Base-by-base conservation (phyloP, 2,888 invertebrate species). In the Tiphia femorata region DNA sequence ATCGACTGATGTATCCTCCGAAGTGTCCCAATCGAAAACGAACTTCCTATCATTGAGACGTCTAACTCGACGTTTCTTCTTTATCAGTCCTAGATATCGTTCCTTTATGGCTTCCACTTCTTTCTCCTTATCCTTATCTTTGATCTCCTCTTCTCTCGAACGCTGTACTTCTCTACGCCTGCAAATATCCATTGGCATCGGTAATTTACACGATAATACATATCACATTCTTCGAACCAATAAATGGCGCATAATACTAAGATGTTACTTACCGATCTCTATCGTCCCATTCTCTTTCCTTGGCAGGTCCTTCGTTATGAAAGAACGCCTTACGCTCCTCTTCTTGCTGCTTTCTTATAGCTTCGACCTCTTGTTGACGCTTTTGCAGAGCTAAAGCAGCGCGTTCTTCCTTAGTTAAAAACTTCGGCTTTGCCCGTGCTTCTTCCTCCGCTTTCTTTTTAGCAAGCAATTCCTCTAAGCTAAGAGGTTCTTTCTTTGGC, bases 1-100 rank as follows among this genome's bases (percentile, higher is more conserved):
- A 86, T 99, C 99, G 61, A 93, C 92, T 2, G 97, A 96, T 0
- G 99, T 99, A 78, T 99, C 99, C 84, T 99, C 99, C 0, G 95
- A 93, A 0, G 97, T 97, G 85, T 99, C 99, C 99, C 99, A 99
- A 84, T 99, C 99, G 84, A 99, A 99, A 0, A 99, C 98, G 86
- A 99, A 99, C 85, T 99, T 99, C 12, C 98, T 88, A 81, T 99
- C 99, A 85, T 99, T 99, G 35, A 99, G 85, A 60, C 98, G 87
- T 14, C 99, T 87, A 0, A 97, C 95, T 54, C 98, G 87, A 10
- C 97, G 89, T 78, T 96, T 96, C 80, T 97, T 96, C 80, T 97
- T 98, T 0, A 95, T 87, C 40, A 96, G 89, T 0, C 98, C 98
- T 46, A 98, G 86, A 82, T 98, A 98, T 3, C 98, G 88, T 78